Evolutionary conservation across 2,113 vertebrate species (phyloP).

Genomic region (Nerophis lumbriciformis): DNA sequence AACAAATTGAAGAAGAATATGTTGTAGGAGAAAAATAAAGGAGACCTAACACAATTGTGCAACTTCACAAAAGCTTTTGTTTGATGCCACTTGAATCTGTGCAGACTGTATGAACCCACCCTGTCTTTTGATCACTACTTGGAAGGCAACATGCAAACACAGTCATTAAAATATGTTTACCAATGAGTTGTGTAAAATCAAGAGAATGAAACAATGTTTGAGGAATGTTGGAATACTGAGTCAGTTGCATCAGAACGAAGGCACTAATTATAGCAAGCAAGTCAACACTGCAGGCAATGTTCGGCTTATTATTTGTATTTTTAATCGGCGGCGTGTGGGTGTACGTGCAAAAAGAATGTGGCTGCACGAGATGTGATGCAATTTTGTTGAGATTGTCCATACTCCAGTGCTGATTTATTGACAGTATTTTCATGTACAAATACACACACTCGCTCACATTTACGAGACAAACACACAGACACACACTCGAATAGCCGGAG

Average conservation of each 20-base stretch:
- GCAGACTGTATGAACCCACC: constrained; percentile 13
- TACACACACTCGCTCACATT: constrained; percentile 20
- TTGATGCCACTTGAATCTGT: constrained; percentile 20
- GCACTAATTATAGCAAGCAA: neutral
- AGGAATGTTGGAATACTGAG: constrained; percentile 18
- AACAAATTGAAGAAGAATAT: constrained; percentile 22
- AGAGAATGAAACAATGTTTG: constrained; percentile 12
- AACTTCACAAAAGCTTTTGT: constrained; percentile 44
- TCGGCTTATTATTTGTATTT: too few relatives aligned
- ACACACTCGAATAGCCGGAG: neutral
- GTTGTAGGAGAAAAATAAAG: constrained; percentile 20
- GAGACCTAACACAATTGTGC: constrained; percentile 31
- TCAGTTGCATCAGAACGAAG: constrained; percentile 10
- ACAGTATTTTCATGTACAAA: constrained; percentile 28
- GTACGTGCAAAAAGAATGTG: constrained; percentile 11
- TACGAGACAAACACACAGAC: constrained; percentile 13
- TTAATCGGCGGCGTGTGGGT: neutral
- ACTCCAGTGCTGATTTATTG: constrained; percentile 46
- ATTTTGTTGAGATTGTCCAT: constrained; percentile 29
- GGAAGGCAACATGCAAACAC: constrained; percentile 32
- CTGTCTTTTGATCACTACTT: constrained; percentile 41
- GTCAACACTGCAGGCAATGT: neutral
- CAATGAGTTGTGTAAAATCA: constrained; percentile 25
- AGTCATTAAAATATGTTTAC: constrained; percentile 14
- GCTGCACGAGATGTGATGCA: constrained; percentile 14